Evolutionary conservation across 1,140 invertebrate genomes (phyloP).

Genomic region (Manduca sexta): DNA sequence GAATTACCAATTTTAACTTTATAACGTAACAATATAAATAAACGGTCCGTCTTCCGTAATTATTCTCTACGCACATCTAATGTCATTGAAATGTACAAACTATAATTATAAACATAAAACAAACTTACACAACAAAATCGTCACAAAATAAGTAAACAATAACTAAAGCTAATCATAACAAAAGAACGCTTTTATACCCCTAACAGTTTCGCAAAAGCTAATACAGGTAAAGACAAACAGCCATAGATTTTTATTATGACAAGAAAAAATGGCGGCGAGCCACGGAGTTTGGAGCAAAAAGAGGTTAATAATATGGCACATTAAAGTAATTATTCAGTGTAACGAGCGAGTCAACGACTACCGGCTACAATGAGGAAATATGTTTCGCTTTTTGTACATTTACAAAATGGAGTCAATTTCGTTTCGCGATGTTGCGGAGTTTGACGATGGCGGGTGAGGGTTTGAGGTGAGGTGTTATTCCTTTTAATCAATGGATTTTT

Average conservation of each 20-base stretch:
- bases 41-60: too few species aligned
- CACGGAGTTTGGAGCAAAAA: conserved; percentile 3
- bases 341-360: conserved; percentile 23
- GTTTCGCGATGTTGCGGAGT: neutral
- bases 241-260: conserved; percentile 22
- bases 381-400: conserved; percentile 5
- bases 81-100: too few species aligned
- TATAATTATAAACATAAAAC: neutral
- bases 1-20: too few species aligned
- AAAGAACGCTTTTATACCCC: neutral
- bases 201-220: neutral
- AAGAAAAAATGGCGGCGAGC: conserved; percentile 9
- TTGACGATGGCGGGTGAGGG: too few species aligned
- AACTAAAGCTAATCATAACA: neutral
- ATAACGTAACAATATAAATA: too few species aligned
- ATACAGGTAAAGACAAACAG: conserved; percentile 4
- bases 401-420: neutral
- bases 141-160: neutral
- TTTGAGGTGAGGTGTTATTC: too few species aligned
- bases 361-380: conserved; percentile 14
- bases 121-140: neutral
- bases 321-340: conserved; percentile 27
- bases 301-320: conserved; percentile 24
- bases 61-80: too few species aligned
- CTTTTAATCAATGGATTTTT: too few species aligned